Base-by-base conservation (phyloP, 1,140 invertebrate genomes). In the Colletes latitarsis region DNA sequence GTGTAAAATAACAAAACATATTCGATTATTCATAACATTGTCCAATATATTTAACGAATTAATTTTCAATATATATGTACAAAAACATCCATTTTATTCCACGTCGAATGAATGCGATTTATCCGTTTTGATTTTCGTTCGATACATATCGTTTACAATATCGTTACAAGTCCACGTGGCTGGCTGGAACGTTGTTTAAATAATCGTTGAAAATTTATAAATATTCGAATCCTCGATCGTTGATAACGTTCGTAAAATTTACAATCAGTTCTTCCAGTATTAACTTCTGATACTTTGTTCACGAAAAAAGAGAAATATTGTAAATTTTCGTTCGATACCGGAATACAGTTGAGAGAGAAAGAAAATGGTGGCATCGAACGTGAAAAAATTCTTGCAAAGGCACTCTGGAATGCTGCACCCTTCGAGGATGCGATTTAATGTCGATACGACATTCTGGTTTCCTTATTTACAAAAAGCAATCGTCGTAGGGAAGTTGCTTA, bases 21-120 rank as follows among this genome's bases (percentile, higher is more conserved):
- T 30, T 30, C 30, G 30, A 30, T 30, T 90, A 77, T 87, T 81
- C 49, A 73, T 91, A 91, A 91, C 88, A 78, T 90, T 82, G 81
- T 88, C 79, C 77, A 85, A 90, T 92, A 90, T 92, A 92, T 91
- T 92, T 89, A 91, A 92, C 89, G 83, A 91, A 77, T 86, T 88
- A 86, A 79, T 75, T 72, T 81, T 81, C 85, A 71, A 83, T 77
- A 76, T 75, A 43, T 89, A 88, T 91, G 74, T 91, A 90, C 89
- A 90, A 86, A 88, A 85, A n/a, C 14, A 9, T 53, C 12, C 10
- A 43, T 39, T 55, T 68, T 14, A 52, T 14, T 49, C 15, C 6
- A 68, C 12, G 10, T 17, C 41, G 10, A 57, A 46, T 14, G 19
- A 57, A 67, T 49, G 39, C 10, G 21, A 64, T 52, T 57, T 30